A percentile compares a stretch with the other conserved stretches of the same genome.
Evolutionary conservation across 1,140 invertebrate species (phyloP).

Genomic region (Subanguina moxae): DNA sequence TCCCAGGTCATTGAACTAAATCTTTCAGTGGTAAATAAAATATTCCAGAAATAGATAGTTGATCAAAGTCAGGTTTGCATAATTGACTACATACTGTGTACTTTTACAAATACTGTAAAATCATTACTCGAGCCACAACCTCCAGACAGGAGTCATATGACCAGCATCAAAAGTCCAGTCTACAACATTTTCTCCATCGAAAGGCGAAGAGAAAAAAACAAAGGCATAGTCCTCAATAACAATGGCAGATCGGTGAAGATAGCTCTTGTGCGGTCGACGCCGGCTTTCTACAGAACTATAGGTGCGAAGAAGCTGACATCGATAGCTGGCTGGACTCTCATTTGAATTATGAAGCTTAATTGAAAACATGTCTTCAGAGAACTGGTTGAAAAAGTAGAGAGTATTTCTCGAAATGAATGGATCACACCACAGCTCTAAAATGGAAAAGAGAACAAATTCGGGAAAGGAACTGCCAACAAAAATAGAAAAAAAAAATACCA

Average conservation of each 20-base stretch:
- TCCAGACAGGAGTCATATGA: constrained; percentile 8
- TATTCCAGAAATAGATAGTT: no score
- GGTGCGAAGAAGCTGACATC: neutral
- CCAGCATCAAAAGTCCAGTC: neutral
- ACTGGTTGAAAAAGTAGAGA: constrained; percentile 33
- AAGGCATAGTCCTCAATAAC: constrained; percentile 28
- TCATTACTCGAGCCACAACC: constrained; percentile 13
- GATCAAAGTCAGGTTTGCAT: no score
- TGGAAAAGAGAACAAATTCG: neutral
- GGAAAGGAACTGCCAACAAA: no score
- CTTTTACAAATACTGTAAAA: no score
- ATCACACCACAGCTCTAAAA: constrained; percentile 35
- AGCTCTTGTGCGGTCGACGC: constrained; percentile 7
- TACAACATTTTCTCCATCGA: neutral
- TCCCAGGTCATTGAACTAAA: constrained; percentile 27
- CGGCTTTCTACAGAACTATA: neutral
- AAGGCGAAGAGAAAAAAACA: constrained; percentile 26
- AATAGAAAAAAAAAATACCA: neutral
- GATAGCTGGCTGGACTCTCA: neutral
- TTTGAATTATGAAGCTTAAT: neutral
- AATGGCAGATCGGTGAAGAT: constrained; percentile 14
- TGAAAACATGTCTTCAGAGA: constrained; percentile 21
- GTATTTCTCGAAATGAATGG: constrained; percentile 35
- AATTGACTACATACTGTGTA: no score
- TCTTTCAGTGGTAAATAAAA: neutral